These are phyloP conservation scores for Portunus trituberculatus DNA, from an alignment of 1,140 invertebrate genomes.

Conservation along the genomic window DNA sequence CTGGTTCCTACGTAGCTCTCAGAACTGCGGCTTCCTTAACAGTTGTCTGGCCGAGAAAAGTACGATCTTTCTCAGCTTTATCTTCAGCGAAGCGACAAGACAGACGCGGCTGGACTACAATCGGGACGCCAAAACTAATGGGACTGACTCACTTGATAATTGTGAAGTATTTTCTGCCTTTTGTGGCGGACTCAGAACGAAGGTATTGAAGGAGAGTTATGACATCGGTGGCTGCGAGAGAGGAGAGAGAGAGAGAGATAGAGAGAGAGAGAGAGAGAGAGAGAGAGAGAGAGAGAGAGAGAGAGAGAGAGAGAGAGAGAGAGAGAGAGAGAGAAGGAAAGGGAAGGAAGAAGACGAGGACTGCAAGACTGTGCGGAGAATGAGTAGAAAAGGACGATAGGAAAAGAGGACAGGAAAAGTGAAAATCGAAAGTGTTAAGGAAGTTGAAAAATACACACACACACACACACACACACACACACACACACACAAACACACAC, in stretches of 20 bases:
- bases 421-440: neutral
- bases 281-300: neutral
- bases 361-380: neutral
- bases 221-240: neutral
- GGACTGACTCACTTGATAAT: neutral
- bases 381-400: neutral
- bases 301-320: neutral
- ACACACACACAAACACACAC: no score
- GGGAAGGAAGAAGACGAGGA: neutral
- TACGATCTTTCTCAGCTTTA: slow-evolving; percentile 13
- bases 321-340: neutral
- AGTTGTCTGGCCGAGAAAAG: neutral
- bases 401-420: neutral
- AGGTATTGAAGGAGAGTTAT: slow-evolving; percentile 21
- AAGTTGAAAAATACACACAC: no score
- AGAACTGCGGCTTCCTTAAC: neutral
- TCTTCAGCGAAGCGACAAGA: neutral
- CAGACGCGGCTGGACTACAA: neutral
- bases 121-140: neutral
- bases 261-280: neutral
- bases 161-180: slow-evolving; percentile 22
- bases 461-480: no score
- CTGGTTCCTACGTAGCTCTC: no score
- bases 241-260: neutral
- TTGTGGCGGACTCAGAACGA: neutral